Conservation (phyloP, 2,888 invertebrate species). For the Amorpha juglandis region DNA sequence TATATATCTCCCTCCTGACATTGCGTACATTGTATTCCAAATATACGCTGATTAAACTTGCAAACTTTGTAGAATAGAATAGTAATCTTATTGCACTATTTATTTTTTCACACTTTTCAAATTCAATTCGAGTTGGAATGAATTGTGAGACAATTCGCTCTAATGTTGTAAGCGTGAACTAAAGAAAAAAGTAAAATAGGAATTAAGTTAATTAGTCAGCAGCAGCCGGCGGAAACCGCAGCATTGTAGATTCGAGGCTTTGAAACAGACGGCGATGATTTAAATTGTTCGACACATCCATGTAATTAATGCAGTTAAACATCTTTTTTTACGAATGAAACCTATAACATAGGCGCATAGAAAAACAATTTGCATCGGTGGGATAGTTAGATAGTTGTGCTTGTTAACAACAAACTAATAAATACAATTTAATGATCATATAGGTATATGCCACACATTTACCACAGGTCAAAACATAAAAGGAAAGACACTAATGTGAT, state of each 20-base stretch:
- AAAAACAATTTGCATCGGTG: neutral
- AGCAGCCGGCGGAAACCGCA: conserved; percentile 65
- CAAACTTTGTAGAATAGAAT: conserved; percentile 1
- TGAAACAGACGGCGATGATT: conserved; percentile 27
- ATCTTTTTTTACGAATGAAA: conserved; percentile 15
- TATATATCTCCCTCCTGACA: neutral
- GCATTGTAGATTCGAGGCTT: conserved; percentile 37
- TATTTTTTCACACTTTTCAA: neutral
- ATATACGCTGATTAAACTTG: conserved; percentile 7
- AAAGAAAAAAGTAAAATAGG: conserved; percentile 67
- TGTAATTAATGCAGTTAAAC: conserved; percentile 25
- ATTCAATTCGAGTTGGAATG: conserved; percentile 40
- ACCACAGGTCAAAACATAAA: too few species aligned
- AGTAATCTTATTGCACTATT: neutral
- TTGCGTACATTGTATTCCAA: neutral
- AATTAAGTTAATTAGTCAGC: conserved; percentile 74
- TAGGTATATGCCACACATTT: too few species aligned
- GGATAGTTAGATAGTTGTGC: neutral
- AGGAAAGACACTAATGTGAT: too few species aligned
- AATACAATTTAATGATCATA: too few species aligned
- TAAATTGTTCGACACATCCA: conserved; percentile 18
- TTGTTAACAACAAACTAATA: neutral
- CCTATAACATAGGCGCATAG: neutral
- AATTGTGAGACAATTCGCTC: conserved; percentile 51
- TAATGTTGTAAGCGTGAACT: conserved; percentile 61